Conservation (phyloP, 2,797 vertebrate species). For the Brachyrhaphis roseni region DNA sequence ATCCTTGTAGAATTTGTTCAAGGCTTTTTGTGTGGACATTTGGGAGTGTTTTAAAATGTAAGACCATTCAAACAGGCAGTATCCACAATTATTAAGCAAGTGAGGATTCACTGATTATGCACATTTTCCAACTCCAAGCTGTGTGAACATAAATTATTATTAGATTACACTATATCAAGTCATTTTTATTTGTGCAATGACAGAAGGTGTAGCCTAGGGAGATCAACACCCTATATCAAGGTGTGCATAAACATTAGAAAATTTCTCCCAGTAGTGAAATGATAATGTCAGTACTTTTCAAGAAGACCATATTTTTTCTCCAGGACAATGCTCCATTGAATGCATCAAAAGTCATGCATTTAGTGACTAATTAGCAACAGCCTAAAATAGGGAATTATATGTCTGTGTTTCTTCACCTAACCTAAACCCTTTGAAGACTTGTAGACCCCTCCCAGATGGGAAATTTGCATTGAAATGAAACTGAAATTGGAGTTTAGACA, state of each 20-base stretch:
- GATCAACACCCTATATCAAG: background rate
- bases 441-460: background rate
- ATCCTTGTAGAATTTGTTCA: constrained; percentile 18
- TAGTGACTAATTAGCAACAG: background rate
- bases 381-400: background rate
- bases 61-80: constrained; percentile 24
- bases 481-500: background rate
- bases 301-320: background rate
- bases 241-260: background rate
- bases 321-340: background rate
- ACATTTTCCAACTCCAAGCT: background rate
- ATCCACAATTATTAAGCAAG: background rate
- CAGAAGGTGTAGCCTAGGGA: background rate
- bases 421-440: background rate
- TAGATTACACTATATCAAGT: background rate
- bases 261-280: background rate
- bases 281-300: no score
- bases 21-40: constrained; percentile 15
- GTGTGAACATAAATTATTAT: background rate
- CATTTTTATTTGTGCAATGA: background rate
- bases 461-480: background rate
- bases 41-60: constrained; percentile 5
- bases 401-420: background rate
- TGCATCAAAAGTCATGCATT: background rate
- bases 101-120: background rate